Evolutionary conservation across 64 coral and sea anemone genomes (phyloP).

Genomic region (Hydrozoanthus tunicans): DNA sequence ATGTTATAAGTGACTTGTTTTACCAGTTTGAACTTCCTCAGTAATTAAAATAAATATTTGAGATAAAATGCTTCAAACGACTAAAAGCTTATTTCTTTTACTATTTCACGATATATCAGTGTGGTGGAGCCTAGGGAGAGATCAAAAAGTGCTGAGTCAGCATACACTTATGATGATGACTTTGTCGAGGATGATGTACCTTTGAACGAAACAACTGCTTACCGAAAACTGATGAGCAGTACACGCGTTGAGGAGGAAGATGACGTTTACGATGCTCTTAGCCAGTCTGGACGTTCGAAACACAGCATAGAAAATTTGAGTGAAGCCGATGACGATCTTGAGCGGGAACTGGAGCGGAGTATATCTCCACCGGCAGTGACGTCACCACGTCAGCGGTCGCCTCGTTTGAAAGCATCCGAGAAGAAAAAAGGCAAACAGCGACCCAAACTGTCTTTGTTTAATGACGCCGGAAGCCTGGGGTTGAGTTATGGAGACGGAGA

Average conservation of each 20-base stretch:
- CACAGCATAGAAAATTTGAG: slow-evolving; percentile 37
- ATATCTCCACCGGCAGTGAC: slow-evolving; percentile 73
- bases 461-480: slow-evolving; percentile 39
- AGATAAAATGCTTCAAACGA: background rate
- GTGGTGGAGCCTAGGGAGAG: background rate
- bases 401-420: slow-evolving; percentile 27
- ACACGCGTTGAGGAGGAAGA: slow-evolving; percentile 67
- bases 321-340: slow-evolving; percentile 88
- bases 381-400: slow-evolving; percentile 72
- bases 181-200: slow-evolving; percentile 90
- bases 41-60: too few species aligned
- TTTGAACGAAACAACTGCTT: slow-evolving; percentile 79
- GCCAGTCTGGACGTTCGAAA: slow-evolving; percentile 50
- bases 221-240: slow-evolving; percentile 82
- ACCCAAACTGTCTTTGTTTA: slow-evolving; percentile 80
- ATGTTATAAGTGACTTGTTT: too few species aligned
- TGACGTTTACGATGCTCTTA: slow-evolving; percentile 60
- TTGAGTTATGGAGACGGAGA: slow-evolving; percentile 61
- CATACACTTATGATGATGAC: slow-evolving; percentile 83
- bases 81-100: background rate
- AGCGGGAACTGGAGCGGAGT: slow-evolving; percentile 78
- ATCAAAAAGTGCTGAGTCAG: slow-evolving; percentile 32
- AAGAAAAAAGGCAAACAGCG: slow-evolving; percentile 67
- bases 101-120: background rate
- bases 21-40: too few species aligned